Evolutionary conservation across 1,140 invertebrate genomes (phyloP), one percentile per base, ranked within the genome.

Genomic region (Leptinotarsa defecta): DNA sequence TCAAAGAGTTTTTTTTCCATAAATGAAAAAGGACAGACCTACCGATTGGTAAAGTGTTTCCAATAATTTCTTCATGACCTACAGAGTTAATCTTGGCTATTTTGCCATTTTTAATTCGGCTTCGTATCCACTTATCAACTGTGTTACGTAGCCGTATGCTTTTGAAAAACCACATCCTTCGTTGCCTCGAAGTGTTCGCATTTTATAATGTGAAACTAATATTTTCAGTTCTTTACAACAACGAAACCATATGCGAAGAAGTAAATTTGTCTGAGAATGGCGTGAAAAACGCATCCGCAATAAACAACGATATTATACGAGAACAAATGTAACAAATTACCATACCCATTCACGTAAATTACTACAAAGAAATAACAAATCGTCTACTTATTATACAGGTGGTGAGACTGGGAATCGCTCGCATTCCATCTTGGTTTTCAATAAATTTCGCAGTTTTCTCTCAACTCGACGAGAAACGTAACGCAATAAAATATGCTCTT

Each of bases 281-380:
- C 52, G 24, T 72, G 70, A 72, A 72, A 63, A 72, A 61, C 70
- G 24, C 70, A 72, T 70, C 68, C 68, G n/a, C 68, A 48, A 70
- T 72, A 72, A 72, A 72, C 52, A 72, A 72, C 52, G 52, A 72
- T 72, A 72, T 72, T 72, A 72, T 72, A 72, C 34, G 70, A 62
- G 70, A 72, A 72, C 70, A 62, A 62, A 62, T 20, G 70, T 63
- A 72, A 72, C 70, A 72, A 72, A 72, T 72, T 72, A 72, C 57
- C 70, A 43, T 72, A 27, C 20, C 52, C 62, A 62, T 34, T 72
- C 52, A 27, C 17, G 70, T 72, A 72, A 72, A 72, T 72, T 72
- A 72, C 57, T n/a, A 72, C 70, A 63, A 72, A 62, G 70, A 61
- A 62, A 62, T 72, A 72, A 72, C 70, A 72, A 72, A 72, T 72